Conservation (phyloP, 2,888 invertebrate genomes). For the Urechis unicinctus region DNA sequence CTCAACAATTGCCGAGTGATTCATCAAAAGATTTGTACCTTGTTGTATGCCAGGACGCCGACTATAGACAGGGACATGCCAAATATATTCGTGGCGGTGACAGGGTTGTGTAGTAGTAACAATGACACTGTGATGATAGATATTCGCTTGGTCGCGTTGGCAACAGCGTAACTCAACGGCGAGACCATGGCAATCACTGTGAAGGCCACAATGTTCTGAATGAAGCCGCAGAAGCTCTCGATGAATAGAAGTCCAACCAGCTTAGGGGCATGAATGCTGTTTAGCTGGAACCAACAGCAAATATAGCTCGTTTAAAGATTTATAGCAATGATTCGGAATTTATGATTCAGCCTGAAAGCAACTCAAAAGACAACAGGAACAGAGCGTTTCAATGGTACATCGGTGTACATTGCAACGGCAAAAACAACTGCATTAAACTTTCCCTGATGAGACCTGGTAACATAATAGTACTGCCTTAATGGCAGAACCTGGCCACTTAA, state of each 20-base stretch:
- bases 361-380: too few species aligned
- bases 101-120: constrained; percentile 82
- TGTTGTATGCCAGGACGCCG: constrained; percentile 86
- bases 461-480: too few species aligned
- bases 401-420: too few species aligned
- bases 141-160: constrained; percentile 88
- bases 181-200: constrained; percentile 80
- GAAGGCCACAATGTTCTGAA: constrained; percentile 92
- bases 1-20: too few species aligned
- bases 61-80: constrained; percentile 86
- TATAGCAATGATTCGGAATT: too few species aligned
- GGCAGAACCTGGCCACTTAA: too few species aligned
- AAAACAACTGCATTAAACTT: too few species aligned
- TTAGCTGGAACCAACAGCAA: constrained; percentile 26
- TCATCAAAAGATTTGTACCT: too few species aligned
- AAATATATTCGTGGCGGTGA: constrained; percentile 74
- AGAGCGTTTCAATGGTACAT: too few species aligned
- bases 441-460: too few species aligned
- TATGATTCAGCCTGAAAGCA: too few species aligned
- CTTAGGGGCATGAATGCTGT: constrained; percentile 29
- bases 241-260: constrained; percentile 58
- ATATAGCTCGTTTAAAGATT: too few species aligned
- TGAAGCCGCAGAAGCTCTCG: constrained; percentile 85
- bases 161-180: constrained; percentile 92
- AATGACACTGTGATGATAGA: constrained; percentile 80